These are phyloP conservation scores for Nyctibius bracteatus DNA, from an alignment of 2,113 vertebrate species.

Conservation along the genomic window DNA sequence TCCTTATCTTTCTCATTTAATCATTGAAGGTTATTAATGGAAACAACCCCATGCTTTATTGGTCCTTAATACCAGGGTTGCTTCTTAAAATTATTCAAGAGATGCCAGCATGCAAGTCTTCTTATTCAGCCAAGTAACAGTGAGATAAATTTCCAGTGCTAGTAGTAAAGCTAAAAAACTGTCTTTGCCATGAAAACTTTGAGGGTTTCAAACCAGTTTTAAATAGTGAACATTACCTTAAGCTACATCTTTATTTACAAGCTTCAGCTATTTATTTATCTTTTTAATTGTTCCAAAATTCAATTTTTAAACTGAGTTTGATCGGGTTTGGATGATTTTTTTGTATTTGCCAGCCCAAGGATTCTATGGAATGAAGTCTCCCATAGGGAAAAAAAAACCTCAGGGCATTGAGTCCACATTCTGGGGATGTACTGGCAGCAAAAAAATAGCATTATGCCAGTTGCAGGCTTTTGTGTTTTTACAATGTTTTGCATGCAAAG, in stretches of 20 bases:
- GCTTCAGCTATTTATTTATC: slow-evolving; percentile 4
- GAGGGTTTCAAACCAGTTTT: not conserved
- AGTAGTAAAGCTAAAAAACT: not conserved
- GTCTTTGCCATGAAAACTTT: not conserved
- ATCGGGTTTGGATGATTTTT: not conserved
- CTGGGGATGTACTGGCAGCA: not conserved
- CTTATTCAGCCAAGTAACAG: not conserved
- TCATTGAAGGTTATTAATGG: not conserved
- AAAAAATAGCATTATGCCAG: not conserved
- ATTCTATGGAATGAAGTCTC: not conserved
- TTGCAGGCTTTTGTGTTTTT: not conserved
- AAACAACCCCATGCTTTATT: not conserved
- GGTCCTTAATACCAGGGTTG: not conserved
- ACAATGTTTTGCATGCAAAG: not conserved
- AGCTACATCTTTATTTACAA: not conserved
- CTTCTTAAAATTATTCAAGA: not conserved
- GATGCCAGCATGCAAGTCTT: not conserved
- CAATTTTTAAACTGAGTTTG: not conserved
- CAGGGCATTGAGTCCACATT: not conserved
- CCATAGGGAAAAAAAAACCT: not conserved
- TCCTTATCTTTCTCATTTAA: not conserved
- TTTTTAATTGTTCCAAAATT: slow-evolving; percentile 24
- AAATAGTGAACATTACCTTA: not conserved
- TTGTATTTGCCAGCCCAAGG: not conserved
- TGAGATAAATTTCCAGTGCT: not conserved